Evolutionary conservation across 1,140 invertebrate species (phyloP).

Genomic region (Papilio dardanus): DNA sequence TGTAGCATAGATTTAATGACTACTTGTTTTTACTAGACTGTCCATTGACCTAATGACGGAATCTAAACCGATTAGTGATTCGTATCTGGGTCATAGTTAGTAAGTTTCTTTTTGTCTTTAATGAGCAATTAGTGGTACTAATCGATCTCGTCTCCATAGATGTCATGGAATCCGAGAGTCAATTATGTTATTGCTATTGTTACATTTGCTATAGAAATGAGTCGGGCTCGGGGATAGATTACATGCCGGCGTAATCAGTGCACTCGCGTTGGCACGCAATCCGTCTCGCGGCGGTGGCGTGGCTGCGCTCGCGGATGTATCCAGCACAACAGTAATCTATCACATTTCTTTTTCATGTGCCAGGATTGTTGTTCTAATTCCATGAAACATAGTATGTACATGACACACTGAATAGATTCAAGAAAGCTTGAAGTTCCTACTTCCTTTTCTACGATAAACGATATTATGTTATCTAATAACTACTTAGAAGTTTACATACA

Average conservation of each 20-base stretch:
- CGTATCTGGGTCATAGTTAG: too few species aligned
- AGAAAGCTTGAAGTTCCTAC: neutral
- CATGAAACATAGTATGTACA: neutral
- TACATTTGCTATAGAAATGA: neutral
- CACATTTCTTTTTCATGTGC: neutral
- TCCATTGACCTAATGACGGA: too few species aligned
- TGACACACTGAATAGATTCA: neutral
- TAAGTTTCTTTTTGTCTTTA: too few species aligned
- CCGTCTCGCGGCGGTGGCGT: neutral
- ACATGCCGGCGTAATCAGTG: conserved; percentile 4
- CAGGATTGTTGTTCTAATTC: neutral
- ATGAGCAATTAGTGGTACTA: too few species aligned
- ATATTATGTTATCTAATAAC: too few species aligned
- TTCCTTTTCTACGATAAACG: too few species aligned
- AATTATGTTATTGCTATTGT: neutral
- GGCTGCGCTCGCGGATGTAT: neutral
- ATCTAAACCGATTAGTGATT: too few species aligned
- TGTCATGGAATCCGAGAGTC: neutral
- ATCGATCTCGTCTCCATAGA: neutral
- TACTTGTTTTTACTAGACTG: too few species aligned
- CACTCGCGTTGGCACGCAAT: neutral
- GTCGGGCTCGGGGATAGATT: neutral
- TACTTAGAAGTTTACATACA: too few species aligned
- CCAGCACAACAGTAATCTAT: neutral
- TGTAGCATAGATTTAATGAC: too few species aligned